Base-by-base conservation (phyloP, 2,113 vertebrate species). In the Thryonomys swinderianus region DNA sequence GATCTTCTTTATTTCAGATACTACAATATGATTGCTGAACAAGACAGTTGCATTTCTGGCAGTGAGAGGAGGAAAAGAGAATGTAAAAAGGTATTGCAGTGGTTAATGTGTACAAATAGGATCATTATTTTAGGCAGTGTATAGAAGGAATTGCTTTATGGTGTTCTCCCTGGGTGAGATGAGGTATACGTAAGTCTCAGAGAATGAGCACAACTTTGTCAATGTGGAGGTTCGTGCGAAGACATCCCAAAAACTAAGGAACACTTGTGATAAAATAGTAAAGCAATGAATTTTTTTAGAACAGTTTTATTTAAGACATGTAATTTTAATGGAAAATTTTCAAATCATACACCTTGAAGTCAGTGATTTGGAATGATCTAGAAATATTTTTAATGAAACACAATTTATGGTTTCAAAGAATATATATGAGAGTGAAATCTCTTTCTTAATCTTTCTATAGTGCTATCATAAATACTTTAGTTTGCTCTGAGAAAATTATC, bases 261-360 rank as follows among this genome's bases (percentile, higher is more conserved):
- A 94, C 90, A 96, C 32, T 79, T 48, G 71, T 61, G 45, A 4
- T 93, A 67, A 95, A 5, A 81, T 40, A 34, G 13, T 88, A 30
- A 45, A 62, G 80, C 45, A 84, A 91, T 88, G 71, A n/a, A 73
- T 9, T 0, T 9, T 80, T 6, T 16, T 32, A 93, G 32, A n/a
- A 89, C 48, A 96, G 21, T 94, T 97, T 89, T 42, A 66, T 92
- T 91, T 96, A 66, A 62, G 85, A 23, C 73, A 13, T 3, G 27
- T 11, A 1, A 87, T 93, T 51, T 74, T 37, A 87, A 55, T 27
- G 1, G 1, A 96, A 96, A 96, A 91, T 1, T 51, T 85, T 34
- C n/a, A 55, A 90, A 53, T 95, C 37, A 76, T 71, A n/a, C 91
- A 53, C 57, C 40, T 32, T 90, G 34, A 89, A 71, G 30, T 18